These are phyloP conservation scores for Harpagifer antarcticus DNA, from an alignment of 2,797 vertebrate genomes.

Conservation along the genomic window DNA sequence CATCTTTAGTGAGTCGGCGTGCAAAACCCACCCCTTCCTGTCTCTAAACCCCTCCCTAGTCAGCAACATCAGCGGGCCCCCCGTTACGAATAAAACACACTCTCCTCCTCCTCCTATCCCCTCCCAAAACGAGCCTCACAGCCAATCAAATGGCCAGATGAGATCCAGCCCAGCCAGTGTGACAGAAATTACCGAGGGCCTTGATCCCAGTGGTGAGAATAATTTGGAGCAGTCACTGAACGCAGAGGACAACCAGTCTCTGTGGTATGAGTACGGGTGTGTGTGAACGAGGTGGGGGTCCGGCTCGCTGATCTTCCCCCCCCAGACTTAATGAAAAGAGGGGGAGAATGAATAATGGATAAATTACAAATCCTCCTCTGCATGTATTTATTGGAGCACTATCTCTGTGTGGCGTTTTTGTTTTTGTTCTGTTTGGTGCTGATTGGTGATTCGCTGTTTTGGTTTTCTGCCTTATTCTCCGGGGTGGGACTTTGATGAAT, in stretches of 20 bases:
- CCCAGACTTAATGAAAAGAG: constrained; percentile 23
- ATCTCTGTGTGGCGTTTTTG: constrained; percentile 48
- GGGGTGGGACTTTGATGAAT: constrained; percentile 51
- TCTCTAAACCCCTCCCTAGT: constrained; percentile 96
- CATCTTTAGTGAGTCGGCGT: constrained; percentile 83
- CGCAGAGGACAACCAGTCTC: constrained; percentile 92
- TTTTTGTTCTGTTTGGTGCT: constrained; percentile 62
- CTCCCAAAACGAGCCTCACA: constrained; percentile 74
- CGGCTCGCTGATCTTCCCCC: constrained; percentile 9
- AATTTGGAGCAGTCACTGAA: constrained; percentile 82
- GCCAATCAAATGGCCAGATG: constrained; percentile 65
- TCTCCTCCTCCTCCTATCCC: constrained; percentile 48
- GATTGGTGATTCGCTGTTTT: constrained; percentile 16
- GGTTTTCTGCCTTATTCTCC: constrained; percentile 36
- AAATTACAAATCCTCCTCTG: constrained; percentile 50
- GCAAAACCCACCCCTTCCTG: constrained; percentile 89
- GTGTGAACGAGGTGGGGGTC: constrained; percentile 83
- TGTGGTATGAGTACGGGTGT: constrained; percentile 99
- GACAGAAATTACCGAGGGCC: constrained; percentile 50
- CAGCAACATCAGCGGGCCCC: constrained; percentile 93
- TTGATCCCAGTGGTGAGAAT: constrained; percentile 54
- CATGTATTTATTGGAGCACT: constrained; percentile 77
- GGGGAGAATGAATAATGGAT: constrained; percentile 22
- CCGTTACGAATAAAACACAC: constrained; percentile 74
- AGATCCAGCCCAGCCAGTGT: constrained; percentile 56